Evolutionary conservation across 53 echinoderm and acorn worm genomes (phyloP), one percentile per base, ranked within the genome.

Genomic region (Stichopus horrens): DNA sequence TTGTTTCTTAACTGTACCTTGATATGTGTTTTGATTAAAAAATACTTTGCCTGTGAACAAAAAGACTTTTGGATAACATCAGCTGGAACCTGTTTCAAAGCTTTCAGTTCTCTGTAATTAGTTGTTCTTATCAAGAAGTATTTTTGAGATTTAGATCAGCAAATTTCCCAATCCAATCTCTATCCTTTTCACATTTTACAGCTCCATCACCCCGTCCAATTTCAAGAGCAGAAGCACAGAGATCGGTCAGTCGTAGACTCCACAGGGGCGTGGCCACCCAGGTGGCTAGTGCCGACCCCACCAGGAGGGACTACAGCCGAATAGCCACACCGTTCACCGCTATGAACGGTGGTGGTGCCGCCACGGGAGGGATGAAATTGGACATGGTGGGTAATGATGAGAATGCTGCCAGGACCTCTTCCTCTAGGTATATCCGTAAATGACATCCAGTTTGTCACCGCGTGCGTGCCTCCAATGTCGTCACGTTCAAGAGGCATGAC

Each of bases 151-250:
- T 37, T 37, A 37, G 37, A 37, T 37, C 37, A 37, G 37, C 37
- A 37, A 37, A 37, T 37, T 37, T 37, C 37, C 37, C 37, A 37
- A 37, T 37, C 37, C 37, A 37, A 37, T 37, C 37, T 37, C 37
- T 37, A 37, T 37, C 37, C 37, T 37, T 37, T 67, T 67, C 68
- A 14, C 77, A 16, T 22, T 51, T 54, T 71, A 23, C 89, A 94
- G 95, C 94, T 89, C 94, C 98, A 89, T 98, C 98, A 88, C 95
- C 98, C 93, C 98, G 98, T 93, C 98, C 98, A 94, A 91, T 95
- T 53, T 98, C 98, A 19, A 86, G 98, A 90, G 98, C 98, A n/a
- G 98, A 98, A 73, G 94, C 94, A 83, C 98, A 98, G 89, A 93
- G 98, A 67, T 90, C 92, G 68, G 96, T 96, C 87, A 98, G 96